phyloP scores from a whole-genome alignment of 2,797 vertebrate genomes.

The Pangasius krempfi region DNA sequence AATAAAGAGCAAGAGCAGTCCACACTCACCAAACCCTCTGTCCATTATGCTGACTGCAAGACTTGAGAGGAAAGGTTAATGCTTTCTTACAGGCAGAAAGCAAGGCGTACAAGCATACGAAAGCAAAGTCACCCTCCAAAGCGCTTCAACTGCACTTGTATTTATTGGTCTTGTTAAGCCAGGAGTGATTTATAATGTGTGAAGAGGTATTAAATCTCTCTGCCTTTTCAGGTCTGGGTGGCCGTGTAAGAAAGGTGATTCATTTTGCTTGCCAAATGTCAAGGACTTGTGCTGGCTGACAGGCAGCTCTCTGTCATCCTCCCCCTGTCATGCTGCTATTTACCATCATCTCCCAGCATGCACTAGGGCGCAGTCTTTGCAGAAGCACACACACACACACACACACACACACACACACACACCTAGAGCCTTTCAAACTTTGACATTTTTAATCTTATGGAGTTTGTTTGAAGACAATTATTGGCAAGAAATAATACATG shows the following conservation, averaged over 20 bases:
- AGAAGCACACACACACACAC: background rate
- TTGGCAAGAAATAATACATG: background rate
- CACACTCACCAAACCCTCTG: constrained; percentile 25
- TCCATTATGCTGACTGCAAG: constrained; percentile 28
- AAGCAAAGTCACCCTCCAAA: constrained; percentile 37
- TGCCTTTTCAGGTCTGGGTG: constrained; percentile 50
- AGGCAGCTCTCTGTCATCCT: constrained; percentile 50
- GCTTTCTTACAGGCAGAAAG: constrained; percentile 38
- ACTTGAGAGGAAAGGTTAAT: constrained; percentile 53
- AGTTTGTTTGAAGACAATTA: background rate
- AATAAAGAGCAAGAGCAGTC: constrained; percentile 15
- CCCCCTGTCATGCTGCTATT: constrained; percentile 28
- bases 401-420: background rate
- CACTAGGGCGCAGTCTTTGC: background rate
- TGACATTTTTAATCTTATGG: background rate
- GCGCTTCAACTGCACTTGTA: constrained; percentile 41
- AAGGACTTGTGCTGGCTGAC: constrained; percentile 50
- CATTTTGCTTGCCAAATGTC: constrained; percentile 54
- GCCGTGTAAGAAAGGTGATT: constrained; percentile 47
- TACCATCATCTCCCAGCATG: constrained; percentile 44
- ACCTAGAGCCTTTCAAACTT: background rate
- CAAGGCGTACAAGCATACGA: constrained; percentile 31
- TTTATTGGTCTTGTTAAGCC: constrained; percentile 59
- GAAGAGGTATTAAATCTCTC: constrained; percentile 59
- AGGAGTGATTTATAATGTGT: constrained; percentile 55